Evolutionary conservation across 2,888 invertebrate genomes (phyloP), one percentile per base, ranked within the genome.

Genomic region (Hyles lineata): DNA sequence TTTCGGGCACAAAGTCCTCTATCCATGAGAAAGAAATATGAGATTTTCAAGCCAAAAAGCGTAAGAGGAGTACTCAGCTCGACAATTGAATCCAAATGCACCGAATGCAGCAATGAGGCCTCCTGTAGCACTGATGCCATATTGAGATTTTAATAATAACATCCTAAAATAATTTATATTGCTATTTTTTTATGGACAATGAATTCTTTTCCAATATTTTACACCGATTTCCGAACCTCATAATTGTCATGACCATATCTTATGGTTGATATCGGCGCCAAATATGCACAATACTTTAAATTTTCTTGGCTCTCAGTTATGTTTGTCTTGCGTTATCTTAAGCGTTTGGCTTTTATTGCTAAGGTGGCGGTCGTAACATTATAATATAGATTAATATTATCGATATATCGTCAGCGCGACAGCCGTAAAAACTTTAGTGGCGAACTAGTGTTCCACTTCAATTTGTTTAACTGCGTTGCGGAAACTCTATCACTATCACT

Each of bases 281-380:
- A 72, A 70, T 72, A 72, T 72, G 67, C 43, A 59, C 50, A 58
- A 72, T 72, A 72, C 70, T 70, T 72, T 43, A 72, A 72, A 70
- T 70, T 32, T 70, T 72, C 72, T 72, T 70, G 72, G 72, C 72
- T 35, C 60, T 67, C 59, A 70, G 43, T 60, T 72, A 70, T 72
- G 32, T 72, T 69, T 72, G 60, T 61, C 59, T 25, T 61, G 9
- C 55, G 23, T 72, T 63, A 32, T 52, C 29, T 17, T 52, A 29
- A 52, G 11, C 70, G 23, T 70, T 70, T 70, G 29, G 32, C 25
- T 50, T 29, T 50, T 71, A 43, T 32, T 15, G 19, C n/a, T n/a
- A 25, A 43, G 63, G 21, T 50, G 19, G 15, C 55, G 23, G 60
- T 43, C 50, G 60, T 71, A 60, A 61, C 17, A 19, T 61, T 9